Evolutionary conservation across 2,888 invertebrate species (phyloP).

Genomic region (Panorpa germanica): DNA sequence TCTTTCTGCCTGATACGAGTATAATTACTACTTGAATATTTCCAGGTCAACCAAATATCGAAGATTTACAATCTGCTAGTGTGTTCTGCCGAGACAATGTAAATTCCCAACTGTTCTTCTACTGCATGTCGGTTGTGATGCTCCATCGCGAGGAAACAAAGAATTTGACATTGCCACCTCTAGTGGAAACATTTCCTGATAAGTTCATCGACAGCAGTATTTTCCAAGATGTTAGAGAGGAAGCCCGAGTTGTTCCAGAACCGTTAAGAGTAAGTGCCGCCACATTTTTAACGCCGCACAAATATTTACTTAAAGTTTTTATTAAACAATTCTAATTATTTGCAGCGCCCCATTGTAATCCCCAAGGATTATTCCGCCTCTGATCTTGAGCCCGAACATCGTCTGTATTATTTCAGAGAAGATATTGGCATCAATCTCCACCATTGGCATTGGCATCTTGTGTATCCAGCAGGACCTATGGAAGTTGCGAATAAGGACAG

Average conservation of each 20-base stretch:
- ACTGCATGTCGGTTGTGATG: slow-evolving; percentile 56
- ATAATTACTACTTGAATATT: slow-evolving; percentile 17
- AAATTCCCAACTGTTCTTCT: slow-evolving; percentile 66
- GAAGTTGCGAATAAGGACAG: slow-evolving; percentile 54
- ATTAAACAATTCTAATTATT: no score
- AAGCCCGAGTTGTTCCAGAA: slow-evolving; percentile 27
- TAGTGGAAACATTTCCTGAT: slow-evolving; percentile 43
- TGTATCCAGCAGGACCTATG: slow-evolving; percentile 43
- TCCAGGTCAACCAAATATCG: no score
- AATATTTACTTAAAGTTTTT: no score
- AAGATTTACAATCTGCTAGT: slow-evolving; percentile 45
- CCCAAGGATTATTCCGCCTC: slow-evolving; percentile 59
- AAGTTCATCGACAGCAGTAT: slow-evolving; percentile 41
- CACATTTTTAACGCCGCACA: no score
- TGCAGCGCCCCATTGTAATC: slow-evolving; percentile 52
- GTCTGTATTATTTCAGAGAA: slow-evolving; percentile 68
- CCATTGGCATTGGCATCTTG: slow-evolving; percentile 81
- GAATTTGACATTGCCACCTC: slow-evolving; percentile 35
- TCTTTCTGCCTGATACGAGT: no score
- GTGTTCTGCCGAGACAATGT: slow-evolving; percentile 51
- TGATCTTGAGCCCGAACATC: slow-evolving; percentile 55
- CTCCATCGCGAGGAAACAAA: slow-evolving; percentile 44
- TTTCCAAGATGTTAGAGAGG: slow-evolving; percentile 34
- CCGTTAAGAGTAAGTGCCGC: no score
- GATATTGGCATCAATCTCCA: slow-evolving; percentile 73